These are phyloP conservation scores for Sphaeridia pumilis DNA, from an alignment of 2,888 invertebrate genomes.

Conservation along the genomic window DNA sequence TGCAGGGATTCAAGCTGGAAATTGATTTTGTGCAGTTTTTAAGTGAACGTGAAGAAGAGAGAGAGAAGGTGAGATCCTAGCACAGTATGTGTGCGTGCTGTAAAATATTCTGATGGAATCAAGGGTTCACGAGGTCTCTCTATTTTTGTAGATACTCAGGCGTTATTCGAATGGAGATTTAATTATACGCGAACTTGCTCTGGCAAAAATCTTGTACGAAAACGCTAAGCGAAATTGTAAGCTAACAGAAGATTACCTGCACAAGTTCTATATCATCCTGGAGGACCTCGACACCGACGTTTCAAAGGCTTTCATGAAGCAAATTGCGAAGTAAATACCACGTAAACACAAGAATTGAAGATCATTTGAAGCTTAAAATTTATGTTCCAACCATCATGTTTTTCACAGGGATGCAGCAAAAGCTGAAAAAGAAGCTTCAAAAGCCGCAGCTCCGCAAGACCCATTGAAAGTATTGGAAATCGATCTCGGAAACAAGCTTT, in stretches of 20 bases:
- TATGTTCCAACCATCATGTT: neutral
- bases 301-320: neutral
- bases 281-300: slow-evolving; percentile 2
- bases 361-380: neutral
- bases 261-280: slow-evolving; percentile 11
- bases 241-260: slow-evolving; percentile 1
- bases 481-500: slow-evolving; percentile 3
- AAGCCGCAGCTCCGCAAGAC: neutral
- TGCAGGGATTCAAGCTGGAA: slow-evolving; percentile 15
- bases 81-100: neutral
- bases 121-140: neutral
- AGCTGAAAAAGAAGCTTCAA: neutral
- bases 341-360: neutral
- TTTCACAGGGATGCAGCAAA: slow-evolving; percentile 8
- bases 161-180: slow-evolving; percentile 2
- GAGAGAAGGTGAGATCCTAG: slow-evolving; percentile 1
- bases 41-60: neutral
- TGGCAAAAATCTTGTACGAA: slow-evolving; percentile 12
- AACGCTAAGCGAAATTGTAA: slow-evolving; percentile 1
- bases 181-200: slow-evolving; percentile 7
- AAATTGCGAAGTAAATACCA: slow-evolving; percentile 5
- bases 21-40: slow-evolving; percentile 13
- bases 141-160: neutral
- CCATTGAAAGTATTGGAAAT: neutral
- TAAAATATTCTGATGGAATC: no score